Evolutionary conservation across 2,113 vertebrate species (phyloP).

Genomic region (Glaucomys volans): DNA sequence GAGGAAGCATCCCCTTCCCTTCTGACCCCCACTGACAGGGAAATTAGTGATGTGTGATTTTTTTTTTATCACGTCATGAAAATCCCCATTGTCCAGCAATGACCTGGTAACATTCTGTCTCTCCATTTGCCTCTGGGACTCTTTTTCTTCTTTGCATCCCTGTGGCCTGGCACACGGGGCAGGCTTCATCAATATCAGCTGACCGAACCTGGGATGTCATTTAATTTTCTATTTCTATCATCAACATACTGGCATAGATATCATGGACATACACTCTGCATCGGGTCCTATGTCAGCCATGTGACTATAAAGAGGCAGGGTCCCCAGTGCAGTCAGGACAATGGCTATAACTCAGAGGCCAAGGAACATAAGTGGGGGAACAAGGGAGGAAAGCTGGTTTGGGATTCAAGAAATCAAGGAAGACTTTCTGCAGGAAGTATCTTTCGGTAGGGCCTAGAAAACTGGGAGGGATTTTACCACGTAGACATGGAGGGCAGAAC

Average conservation of each 20-base stretch:
- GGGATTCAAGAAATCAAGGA: background rate
- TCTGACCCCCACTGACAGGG: background rate
- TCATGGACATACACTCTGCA: no score
- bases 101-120: background rate
- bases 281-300: background rate
- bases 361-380: background rate
- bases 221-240: background rate
- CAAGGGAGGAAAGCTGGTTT: background rate
- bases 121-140: background rate
- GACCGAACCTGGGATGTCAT: background rate
- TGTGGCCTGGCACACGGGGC: background rate
- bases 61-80: background rate
- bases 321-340: background rate
- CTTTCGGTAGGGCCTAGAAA: background rate
- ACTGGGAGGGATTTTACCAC: background rate
- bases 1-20: no score
- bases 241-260: background rate
- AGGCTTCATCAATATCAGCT: background rate
- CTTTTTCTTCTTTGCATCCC: background rate
- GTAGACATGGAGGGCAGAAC: background rate
- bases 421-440: slow-evolving; percentile 9
- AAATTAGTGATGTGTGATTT: background rate
- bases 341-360: background rate
- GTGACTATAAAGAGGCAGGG: background rate
- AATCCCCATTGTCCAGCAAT: background rate